These are phyloP conservation scores for Caerostris darwini DNA, from an alignment of 1,140 invertebrate species.

Conservation along the genomic window DNA sequence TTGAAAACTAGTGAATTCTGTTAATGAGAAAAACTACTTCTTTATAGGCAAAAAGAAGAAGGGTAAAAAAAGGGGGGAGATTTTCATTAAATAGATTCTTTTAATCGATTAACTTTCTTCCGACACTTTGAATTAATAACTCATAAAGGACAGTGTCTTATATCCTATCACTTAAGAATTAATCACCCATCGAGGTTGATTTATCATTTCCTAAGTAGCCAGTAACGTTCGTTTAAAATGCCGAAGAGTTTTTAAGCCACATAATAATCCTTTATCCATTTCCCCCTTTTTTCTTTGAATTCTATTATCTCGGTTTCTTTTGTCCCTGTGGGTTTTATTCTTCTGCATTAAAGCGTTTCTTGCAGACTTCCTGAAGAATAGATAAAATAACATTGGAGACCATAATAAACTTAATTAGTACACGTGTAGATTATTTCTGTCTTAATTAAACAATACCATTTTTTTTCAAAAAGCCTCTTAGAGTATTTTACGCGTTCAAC, in stretches of 20 bases:
- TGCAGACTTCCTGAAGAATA: too few relatives aligned
- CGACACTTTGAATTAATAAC: constrained; percentile 37
- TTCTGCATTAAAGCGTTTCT: too few relatives aligned
- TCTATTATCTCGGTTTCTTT: background rate
- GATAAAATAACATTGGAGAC: too few relatives aligned
- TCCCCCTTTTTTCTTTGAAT: background rate
- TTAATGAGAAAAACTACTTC: constrained; percentile 42
- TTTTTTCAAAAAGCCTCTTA: too few relatives aligned
- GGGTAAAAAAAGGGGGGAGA: background rate
- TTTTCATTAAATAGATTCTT: constrained; percentile 46
- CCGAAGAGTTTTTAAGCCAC: constrained; percentile 5
- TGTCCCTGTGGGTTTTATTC: background rate
- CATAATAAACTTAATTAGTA: too few relatives aligned
- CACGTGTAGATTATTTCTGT: too few relatives aligned
- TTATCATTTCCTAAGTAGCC: constrained; percentile 20
- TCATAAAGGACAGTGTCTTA: background rate
- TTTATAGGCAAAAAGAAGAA: background rate
- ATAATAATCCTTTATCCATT: constrained; percentile 26
- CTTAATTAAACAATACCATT: too few relatives aligned
- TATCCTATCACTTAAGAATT: constrained; percentile 23
- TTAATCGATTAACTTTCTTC: constrained; percentile 31
- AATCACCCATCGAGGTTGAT: background rate
- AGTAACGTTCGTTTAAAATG: background rate
- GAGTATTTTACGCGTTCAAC: too few relatives aligned
- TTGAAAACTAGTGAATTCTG: constrained; percentile 25